These are phyloP conservation scores for Grammomys surdaster DNA, from an alignment of 2,113 vertebrate genomes.

Conservation along the genomic window DNA sequence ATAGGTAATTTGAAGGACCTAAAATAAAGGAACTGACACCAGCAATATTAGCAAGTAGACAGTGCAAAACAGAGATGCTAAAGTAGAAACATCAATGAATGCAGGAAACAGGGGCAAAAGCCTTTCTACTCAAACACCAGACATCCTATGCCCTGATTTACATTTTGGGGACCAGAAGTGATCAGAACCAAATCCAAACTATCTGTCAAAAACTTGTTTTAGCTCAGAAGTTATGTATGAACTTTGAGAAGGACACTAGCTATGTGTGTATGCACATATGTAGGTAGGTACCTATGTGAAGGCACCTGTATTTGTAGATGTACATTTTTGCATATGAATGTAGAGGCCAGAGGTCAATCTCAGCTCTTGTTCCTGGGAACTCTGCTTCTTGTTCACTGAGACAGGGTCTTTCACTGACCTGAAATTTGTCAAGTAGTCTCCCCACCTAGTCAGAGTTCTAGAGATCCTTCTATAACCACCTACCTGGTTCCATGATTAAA, in stretches of 20 bases:
- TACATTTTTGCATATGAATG: neutral
- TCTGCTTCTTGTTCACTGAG: neutral
- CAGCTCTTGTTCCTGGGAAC: neutral
- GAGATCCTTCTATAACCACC: neutral
- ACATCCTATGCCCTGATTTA: neutral
- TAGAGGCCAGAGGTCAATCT: neutral
- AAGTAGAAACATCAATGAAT: neutral
- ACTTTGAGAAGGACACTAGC: neutral
- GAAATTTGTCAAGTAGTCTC: neutral
- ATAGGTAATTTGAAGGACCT: neutral
- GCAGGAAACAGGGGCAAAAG: neutral
- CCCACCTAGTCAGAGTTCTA: neutral
- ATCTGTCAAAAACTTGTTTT: constrained; percentile 16
- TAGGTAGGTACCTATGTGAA: neutral
- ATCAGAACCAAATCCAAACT: constrained; percentile 17
- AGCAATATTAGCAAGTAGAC: neutral
- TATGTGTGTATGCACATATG: neutral
- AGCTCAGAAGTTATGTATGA: neutral
- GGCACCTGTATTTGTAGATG: neutral
- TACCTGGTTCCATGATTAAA: neutral
- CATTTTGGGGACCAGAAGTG: neutral
- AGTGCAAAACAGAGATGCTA: neutral
- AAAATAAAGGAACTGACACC: neutral
- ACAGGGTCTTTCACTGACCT: neutral
- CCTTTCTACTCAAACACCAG: neutral